phyloP scores from a whole-genome alignment of 1,140 invertebrate species.

The Manduca sexta region DNA sequence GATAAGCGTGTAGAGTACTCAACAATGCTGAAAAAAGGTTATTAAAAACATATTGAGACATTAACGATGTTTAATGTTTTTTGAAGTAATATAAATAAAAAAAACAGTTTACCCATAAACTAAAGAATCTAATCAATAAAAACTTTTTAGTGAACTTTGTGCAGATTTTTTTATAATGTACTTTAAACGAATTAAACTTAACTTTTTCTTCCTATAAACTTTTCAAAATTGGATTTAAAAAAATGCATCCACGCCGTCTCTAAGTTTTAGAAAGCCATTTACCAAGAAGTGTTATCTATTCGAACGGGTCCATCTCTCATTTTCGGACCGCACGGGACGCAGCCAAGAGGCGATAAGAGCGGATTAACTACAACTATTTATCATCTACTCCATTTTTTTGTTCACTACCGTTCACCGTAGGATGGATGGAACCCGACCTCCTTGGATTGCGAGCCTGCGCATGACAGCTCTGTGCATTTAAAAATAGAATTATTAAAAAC shows the following conservation, averaged over 20 bases:
- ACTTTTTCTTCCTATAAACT: too few relatives aligned
- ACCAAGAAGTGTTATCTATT: constrained; percentile 61
- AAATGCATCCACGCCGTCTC: constrained; percentile 30
- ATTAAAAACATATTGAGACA: too few relatives aligned
- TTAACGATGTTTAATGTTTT: too few relatives aligned
- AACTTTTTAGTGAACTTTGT: too few relatives aligned
- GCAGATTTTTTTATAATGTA: too few relatives aligned
- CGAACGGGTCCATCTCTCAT: constrained; percentile 58
- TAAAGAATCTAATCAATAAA: too few relatives aligned
- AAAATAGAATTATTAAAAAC: too few relatives aligned
- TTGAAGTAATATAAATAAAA: too few relatives aligned
- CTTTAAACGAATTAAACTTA: too few relatives aligned
- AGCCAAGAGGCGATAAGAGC: constrained; percentile 50
- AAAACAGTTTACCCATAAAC: too few relatives aligned
- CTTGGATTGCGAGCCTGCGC: constrained; percentile 24
- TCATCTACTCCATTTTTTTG: constrained; percentile 60
- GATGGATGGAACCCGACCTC: constrained; percentile 33
- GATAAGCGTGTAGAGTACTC: too few relatives aligned
- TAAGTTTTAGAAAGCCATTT: constrained; percentile 47
- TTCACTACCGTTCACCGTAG: constrained; percentile 53
- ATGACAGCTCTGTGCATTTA: neutral
- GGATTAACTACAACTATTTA: constrained; percentile 69
- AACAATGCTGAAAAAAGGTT: too few relatives aligned
- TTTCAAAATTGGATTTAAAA: neutral
- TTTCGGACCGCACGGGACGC: constrained; percentile 66